Evolutionary conservation across 2,888 invertebrate genomes (phyloP).

Genomic region (Chloroclystis v-ata): DNA sequence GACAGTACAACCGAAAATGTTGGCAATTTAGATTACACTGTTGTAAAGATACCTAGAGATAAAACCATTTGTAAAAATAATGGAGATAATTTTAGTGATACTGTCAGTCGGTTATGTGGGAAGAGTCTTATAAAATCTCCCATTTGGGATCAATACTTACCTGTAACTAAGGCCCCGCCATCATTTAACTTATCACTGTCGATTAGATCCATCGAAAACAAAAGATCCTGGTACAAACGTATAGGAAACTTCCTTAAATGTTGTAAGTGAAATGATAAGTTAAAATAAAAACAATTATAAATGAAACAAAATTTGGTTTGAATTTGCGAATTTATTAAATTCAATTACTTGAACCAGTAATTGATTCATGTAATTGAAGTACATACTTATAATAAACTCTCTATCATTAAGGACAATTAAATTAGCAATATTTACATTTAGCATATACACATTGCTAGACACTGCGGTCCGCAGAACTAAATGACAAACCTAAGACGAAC

Average conservation of each 20-base stretch:
- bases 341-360: conserved; percentile 73
- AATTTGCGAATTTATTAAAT: conserved; percentile 76
- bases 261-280: conserved; percentile 41
- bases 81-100: conserved; percentile 11
- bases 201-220: conserved; percentile 31
- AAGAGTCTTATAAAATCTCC: conserved; percentile 48
- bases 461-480: conserved; percentile 32
- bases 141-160: conserved; percentile 43
- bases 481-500: too few relatives aligned
- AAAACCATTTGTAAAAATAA: neutral
- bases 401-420: conserved; percentile 53
- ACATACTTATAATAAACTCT: conserved; percentile 66
- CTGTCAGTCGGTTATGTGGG: too few relatives aligned
- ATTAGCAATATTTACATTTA: conserved; percentile 51
- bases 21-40: neutral
- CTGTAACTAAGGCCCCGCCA: conserved; percentile 39
- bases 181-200: conserved; percentile 47
- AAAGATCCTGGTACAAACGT: conserved; percentile 46
- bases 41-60: neutral
- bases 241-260: conserved; percentile 48
- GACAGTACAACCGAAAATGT: conserved; percentile 8
- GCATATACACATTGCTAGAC: conserved; percentile 52
- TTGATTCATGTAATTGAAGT: conserved; percentile 74
- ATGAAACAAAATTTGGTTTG: conserved; percentile 52
- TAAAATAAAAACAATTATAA: conserved; percentile 25